These are phyloP conservation scores for Rhinella marina DNA, from an alignment of 2,797 vertebrate genomes.

Conservation along the genomic window DNA sequence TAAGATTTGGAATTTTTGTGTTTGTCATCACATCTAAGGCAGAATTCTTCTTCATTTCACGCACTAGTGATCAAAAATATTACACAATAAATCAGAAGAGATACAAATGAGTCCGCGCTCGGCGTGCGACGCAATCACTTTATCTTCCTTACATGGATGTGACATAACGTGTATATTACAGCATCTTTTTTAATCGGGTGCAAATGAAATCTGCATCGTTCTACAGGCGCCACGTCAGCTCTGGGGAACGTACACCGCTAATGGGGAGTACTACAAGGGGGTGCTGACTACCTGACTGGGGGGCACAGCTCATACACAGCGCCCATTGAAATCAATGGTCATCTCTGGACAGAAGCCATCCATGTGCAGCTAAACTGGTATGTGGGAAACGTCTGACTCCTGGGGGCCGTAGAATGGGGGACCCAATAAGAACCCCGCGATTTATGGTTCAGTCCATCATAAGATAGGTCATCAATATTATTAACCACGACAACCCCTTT, in stretches of 20 bases:
- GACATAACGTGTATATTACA: constrained; percentile 20
- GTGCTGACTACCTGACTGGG: too few species aligned
- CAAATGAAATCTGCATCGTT: neutral
- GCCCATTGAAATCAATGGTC: too few species aligned
- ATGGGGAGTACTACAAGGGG: neutral
- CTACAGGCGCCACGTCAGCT: neutral
- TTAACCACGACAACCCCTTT: too few species aligned
- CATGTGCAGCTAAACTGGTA: too few species aligned
- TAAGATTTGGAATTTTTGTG: neutral
- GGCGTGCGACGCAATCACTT: neutral
- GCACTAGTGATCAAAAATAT: constrained; percentile 4
- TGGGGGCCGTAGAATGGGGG: too few species aligned
- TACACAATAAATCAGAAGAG: constrained; percentile 43
- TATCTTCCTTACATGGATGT: constrained; percentile 12
- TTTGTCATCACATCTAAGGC: constrained; percentile 7
- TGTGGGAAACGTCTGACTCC: too few species aligned
- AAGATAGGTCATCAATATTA: too few species aligned
- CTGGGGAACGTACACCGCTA: neutral
- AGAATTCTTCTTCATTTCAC: constrained; percentile 25
- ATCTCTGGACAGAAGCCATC: too few species aligned
- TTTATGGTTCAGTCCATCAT: too few species aligned
- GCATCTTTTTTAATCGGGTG: neutral
- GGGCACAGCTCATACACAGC: too few species aligned
- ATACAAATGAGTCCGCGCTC: constrained; percentile 17
- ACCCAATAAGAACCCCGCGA: too few species aligned